phyloP scores from a whole-genome alignment of 2,888 invertebrate genomes.

The Ichneumoninae sp. region DNA sequence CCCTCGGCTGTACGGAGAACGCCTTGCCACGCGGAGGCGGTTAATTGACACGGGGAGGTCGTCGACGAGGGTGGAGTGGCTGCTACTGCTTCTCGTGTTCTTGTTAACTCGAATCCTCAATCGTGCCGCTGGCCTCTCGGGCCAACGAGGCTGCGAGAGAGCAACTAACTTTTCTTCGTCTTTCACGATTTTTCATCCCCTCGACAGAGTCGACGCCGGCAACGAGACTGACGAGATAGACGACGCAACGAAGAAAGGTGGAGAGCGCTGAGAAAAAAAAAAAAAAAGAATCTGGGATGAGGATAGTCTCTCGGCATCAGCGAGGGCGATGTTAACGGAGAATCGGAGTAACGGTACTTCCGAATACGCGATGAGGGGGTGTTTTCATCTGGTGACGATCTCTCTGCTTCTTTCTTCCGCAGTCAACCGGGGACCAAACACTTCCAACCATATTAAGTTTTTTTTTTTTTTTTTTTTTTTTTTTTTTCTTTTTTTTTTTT shows the following conservation, averaged over 20 bases:
- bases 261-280: not conserved
- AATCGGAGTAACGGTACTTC: slow-evolving; percentile 65
- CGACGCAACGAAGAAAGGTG: slow-evolving; percentile 25
- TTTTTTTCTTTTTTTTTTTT: too few relatives aligned
- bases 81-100: slow-evolving; percentile 75
- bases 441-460: not conserved
- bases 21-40: slow-evolving; percentile 76
- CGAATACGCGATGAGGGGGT: slow-evolving; percentile 76
- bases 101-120: slow-evolving; percentile 83
- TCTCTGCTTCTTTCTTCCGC: slow-evolving; percentile 27
- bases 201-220: slow-evolving; percentile 69
- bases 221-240: slow-evolving; percentile 72
- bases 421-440: not conserved
- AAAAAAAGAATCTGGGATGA: slow-evolving; percentile 24
- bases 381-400: slow-evolving; percentile 68
- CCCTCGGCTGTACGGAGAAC: slow-evolving; percentile 20
- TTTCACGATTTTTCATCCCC: slow-evolving; percentile 84
- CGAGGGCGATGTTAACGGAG: slow-evolving; percentile 29
- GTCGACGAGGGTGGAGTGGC: slow-evolving; percentile 72
- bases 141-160: slow-evolving; percentile 46
- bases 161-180: slow-evolving; percentile 68
- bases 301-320: slow-evolving; percentile 30
- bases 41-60: slow-evolving; percentile 83
- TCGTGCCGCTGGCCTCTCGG: slow-evolving; percentile 54
- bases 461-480: not conserved